Evolutionary conservation across 1,140 invertebrate genomes (phyloP).

Genomic region (Drosophila cardini): DNA sequence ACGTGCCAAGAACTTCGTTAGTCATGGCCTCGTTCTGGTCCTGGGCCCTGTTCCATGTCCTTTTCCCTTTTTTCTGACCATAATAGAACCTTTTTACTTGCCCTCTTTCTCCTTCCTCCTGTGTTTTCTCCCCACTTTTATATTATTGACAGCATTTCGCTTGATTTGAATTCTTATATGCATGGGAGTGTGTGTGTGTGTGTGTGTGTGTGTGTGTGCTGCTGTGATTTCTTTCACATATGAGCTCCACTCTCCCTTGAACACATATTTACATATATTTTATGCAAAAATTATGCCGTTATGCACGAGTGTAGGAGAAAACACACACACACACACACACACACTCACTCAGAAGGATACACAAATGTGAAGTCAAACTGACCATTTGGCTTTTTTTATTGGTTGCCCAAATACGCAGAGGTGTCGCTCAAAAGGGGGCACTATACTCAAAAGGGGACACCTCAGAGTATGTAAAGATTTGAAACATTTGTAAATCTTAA

Average conservation of each 20-base stretch:
- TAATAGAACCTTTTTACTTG: slow-evolving; percentile 31
- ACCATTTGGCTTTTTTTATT: slow-evolving; percentile 83
- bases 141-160: slow-evolving; percentile 81
- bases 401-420: slow-evolving; percentile 64
- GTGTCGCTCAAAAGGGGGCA: slow-evolving; percentile 18
- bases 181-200: slow-evolving; percentile 22
- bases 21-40: slow-evolving; percentile 54
- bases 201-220: slow-evolving; percentile 34
- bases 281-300: slow-evolving; percentile 84
- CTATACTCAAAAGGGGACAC: too few species aligned
- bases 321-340: slow-evolving; percentile 21
- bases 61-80: slow-evolving; percentile 31
- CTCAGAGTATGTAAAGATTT: too few species aligned
- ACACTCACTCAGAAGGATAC: slow-evolving; percentile 9
- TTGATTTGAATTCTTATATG: slow-evolving; percentile 79
- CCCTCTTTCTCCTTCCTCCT: slow-evolving; percentile 21
- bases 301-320: slow-evolving; percentile 74
- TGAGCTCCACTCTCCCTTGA: slow-evolving; percentile 48
- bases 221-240: slow-evolving; percentile 79
- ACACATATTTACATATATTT: slow-evolving; percentile 84
- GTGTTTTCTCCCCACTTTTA: slow-evolving; percentile 56
- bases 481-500: too few species aligned
- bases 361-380: slow-evolving; percentile 74
- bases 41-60: slow-evolving; percentile 11
- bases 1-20: slow-evolving; percentile 65